A percentile compares a stretch with the other conserved stretches of the same genome.
phyloP scores from a whole-genome alignment of 2,888 invertebrate species.

The Watsonalla binaria region DNA sequence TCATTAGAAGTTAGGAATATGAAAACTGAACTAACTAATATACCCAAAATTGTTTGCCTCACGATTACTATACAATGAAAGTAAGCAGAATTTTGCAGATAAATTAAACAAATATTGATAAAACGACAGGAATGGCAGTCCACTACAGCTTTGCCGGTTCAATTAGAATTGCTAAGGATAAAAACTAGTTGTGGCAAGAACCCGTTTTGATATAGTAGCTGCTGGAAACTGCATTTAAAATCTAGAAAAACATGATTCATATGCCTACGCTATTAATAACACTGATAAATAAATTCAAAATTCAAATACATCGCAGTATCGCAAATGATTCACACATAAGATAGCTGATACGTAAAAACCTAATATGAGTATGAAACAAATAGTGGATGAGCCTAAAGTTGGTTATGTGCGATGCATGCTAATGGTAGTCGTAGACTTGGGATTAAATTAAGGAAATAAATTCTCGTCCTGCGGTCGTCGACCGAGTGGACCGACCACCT shows the following conservation, averaged over 20 bases:
- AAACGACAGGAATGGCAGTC: conserved; percentile 18
- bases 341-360: no score
- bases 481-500: conserved; percentile 43
- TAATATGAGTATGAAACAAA: no score
- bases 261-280: no score
- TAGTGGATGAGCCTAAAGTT: no score
- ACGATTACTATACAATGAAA: background rate
- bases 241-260: conserved; percentile 20
- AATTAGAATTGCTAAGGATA: conserved; percentile 28
- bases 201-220: conserved; percentile 24
- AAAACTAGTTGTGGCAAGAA: conserved; percentile 37
- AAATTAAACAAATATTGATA: conserved; percentile 7
- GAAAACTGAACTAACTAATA: background rate
- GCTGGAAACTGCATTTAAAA: conserved; percentile 28
- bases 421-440: conserved; percentile 17
- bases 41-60: background rate
- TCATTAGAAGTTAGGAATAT: no score
- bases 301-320: no score
- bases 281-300: no score
- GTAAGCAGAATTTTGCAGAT: conserved; percentile 9
- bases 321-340: no score
- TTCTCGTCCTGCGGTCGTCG: conserved; percentile 47
- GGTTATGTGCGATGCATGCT: conserved; percentile 11
- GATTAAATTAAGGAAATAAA: conserved; percentile 37
- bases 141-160: conserved; percentile 30